A percentile compares a stretch with the other conserved stretches of the same genome.
Evolutionary conservation across 2,113 vertebrate genomes (phyloP).

Genomic region (Halichoeres trimaculatus): DNA sequence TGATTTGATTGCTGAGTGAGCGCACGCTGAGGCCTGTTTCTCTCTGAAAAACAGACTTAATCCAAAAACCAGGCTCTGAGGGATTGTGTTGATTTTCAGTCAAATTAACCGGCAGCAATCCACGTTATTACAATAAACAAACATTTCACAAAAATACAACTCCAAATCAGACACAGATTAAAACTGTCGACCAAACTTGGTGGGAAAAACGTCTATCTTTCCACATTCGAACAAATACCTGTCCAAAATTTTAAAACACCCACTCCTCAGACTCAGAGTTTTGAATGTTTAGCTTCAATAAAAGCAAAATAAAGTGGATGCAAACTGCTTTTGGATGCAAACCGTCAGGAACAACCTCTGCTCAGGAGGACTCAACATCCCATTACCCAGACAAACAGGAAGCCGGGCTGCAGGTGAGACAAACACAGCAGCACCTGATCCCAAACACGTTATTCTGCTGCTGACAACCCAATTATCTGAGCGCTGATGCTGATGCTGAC

Average conservation of each 20-base stretch:
- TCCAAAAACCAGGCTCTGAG: background rate
- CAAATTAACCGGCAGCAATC: constrained; percentile 2
- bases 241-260: no score
- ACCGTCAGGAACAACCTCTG: background rate
- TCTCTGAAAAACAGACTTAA: constrained; percentile 11
- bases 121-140: background rate
- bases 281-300: no score
- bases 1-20: constrained; percentile 41
- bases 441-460: constrained; percentile 43
- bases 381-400: background rate
- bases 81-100: constrained; percentile 21
- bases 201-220: background rate
- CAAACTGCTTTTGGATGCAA: no score
- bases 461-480: constrained; percentile 59
- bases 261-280: no score
- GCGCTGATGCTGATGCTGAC: background rate
- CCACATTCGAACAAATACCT: no score
- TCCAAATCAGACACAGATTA: background rate
- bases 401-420: background rate
- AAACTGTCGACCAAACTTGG: background rate
- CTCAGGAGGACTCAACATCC: background rate
- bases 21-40: background rate
- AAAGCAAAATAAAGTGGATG: no score
- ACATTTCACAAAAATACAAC: background rate
- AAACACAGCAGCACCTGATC: constrained; percentile 19